Evolutionary conservation across 2,888 invertebrate species (phyloP), one percentile per base, ranked within the genome.

Genomic region (Diplolepis rosae): DNA sequence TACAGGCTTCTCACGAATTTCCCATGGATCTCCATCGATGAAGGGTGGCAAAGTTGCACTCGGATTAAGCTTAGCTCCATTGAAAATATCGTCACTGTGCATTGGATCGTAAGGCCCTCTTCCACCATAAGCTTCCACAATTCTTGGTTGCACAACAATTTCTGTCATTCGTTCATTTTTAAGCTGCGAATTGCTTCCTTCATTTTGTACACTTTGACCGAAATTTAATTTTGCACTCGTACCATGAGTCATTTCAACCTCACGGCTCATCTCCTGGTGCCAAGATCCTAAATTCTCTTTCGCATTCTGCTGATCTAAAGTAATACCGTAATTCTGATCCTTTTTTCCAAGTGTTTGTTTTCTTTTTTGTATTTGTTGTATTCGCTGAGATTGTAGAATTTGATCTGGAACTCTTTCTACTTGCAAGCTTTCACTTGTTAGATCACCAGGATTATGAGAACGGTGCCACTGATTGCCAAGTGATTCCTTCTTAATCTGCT

Each of bases 61-160:
- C 1, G 86, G 84, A 76, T 85, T 85, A 30, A 71, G 42, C 50
- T 72, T 81, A 0, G 81, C 79, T 39, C 75, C 76, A 18, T 42
- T 66, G 24, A 81, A 86, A 66, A 83, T 74, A 61, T 83, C 79
- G 18, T 79, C 76, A 22, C 27, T 69, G 48, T 80, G 82, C 18
- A 74, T 68, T 6, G 61, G 66, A 54, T 81, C 81, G 32, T 87
- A 85, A 5, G 80, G 77, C 22, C 83, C 83, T 30, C 70, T 76
- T 68, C 84, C 85, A 18, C 85, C 85, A 70, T 84, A 87, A 35
- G 80, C 85, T 80, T 84, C 80, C 15, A 85, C 65, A 72, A 85
- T 83, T 50, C 84, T 77, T 27, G 85, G 73, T 22, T 82, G 70
- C 7, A 81, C 30, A 30, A 73, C 65, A 4, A 61, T 15, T 35